Percentiles rank a stretch among this genome's conserved stretches.
Conservation (phyloP, 2,113 vertebrate species). For the Chloropsis cyanopogon region DNA sequence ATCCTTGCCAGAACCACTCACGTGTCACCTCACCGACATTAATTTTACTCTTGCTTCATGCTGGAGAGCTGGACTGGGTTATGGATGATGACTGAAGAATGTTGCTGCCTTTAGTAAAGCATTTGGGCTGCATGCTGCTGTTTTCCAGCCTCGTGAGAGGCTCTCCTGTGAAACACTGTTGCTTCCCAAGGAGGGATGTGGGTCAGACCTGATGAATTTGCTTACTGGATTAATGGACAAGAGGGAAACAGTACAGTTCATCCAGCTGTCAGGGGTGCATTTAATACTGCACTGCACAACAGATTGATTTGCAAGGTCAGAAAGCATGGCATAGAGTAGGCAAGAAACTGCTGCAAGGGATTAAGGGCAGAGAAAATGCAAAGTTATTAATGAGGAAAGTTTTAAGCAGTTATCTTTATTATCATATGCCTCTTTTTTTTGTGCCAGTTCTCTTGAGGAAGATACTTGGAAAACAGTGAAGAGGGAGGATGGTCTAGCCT, state of each 20-base stretch:
- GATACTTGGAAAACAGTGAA: neutral
- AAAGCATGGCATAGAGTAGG: neutral
- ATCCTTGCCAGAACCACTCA: neutral
- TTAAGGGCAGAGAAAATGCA: neutral
- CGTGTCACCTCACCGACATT: neutral
- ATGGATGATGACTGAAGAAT: neutral
- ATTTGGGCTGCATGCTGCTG: neutral
- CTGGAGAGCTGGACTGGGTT: neutral
- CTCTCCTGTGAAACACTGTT: neutral
- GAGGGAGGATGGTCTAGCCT: neutral
- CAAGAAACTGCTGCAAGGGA: neutral
- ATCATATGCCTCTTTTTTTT: rapidly evolving
- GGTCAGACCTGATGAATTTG: slow-evolving; percentile 12
- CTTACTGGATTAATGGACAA: neutral
- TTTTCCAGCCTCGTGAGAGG: neutral
- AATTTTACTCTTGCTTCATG: neutral
- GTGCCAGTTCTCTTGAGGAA: neutral
- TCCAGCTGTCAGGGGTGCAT: neutral
- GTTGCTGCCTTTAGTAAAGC: neutral
- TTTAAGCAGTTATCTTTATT: neutral
- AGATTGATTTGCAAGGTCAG: slow-evolving; percentile 2
- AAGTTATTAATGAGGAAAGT: neutral
- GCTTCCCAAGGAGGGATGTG: neutral
- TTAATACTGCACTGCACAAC: neutral
- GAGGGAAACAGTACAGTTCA: neutral